Percentiles rank a stretch among this genome's conserved stretches.
These are phyloP conservation scores for Gallinago media DNA, from an alignment of 2,113 vertebrate genomes.

Conservation along the genomic window DNA sequence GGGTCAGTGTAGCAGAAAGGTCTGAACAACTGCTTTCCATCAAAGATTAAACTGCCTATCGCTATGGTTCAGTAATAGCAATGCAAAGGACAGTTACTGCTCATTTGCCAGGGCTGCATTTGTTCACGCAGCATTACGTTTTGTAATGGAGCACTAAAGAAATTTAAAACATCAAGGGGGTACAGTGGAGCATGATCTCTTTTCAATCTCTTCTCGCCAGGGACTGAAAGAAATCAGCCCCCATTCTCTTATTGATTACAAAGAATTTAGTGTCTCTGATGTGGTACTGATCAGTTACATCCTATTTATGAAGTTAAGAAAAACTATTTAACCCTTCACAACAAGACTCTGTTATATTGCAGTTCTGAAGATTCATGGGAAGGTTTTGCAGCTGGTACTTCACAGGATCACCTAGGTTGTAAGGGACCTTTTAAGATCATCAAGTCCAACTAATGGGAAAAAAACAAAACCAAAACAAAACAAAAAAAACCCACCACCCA, in stretches of 20 bases:
- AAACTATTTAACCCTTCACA: background rate
- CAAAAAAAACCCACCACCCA: no score
- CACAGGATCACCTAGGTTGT: background rate
- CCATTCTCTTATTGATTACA: background rate
- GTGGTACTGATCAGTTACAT: background rate
- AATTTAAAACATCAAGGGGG: background rate
- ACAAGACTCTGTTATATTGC: background rate
- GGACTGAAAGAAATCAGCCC: background rate
- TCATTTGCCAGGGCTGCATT: slow-evolving; percentile 16
- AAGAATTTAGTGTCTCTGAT: background rate
- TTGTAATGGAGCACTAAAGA: slow-evolving; percentile 41
- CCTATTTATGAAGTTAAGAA: background rate
- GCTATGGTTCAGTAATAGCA: background rate
- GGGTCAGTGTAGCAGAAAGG: background rate
- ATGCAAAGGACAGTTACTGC: background rate
- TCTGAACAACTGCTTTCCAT: slow-evolving; percentile 27
- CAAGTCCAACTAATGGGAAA: no score
- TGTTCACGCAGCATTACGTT: slow-evolving; percentile 49
- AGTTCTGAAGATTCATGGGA: background rate
- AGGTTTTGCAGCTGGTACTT: background rate
- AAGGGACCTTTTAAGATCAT: no score
- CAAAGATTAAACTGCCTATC: background rate
- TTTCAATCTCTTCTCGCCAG: background rate
- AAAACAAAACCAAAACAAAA: no score
- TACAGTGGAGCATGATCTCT: background rate